These are phyloP conservation scores for Ormyrus thymus DNA, from an alignment of 2,888 invertebrate species.

Conservation along the genomic window DNA sequence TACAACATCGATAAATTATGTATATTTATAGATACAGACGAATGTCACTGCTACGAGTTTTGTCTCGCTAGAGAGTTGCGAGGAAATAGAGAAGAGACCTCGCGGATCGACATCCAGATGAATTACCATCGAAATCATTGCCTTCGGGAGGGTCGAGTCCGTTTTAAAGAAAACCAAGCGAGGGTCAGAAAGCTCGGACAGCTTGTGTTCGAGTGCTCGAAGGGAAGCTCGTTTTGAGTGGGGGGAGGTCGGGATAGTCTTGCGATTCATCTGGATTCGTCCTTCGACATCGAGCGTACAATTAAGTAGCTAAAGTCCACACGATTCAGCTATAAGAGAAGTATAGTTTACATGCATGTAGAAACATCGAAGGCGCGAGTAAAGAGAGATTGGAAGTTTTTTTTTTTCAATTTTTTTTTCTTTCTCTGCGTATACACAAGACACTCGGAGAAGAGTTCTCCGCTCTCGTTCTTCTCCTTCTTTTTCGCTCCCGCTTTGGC, in stretches of 20 bases:
- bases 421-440: slow-evolving; percentile 32
- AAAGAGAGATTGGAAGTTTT: slow-evolving; percentile 61
- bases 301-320: slow-evolving; percentile 52
- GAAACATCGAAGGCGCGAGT: slow-evolving; percentile 66
- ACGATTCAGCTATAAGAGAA: slow-evolving; percentile 56
- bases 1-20: slow-evolving; percentile 60
- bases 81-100: slow-evolving; percentile 59
- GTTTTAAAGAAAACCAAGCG: slow-evolving; percentile 6
- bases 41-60: slow-evolving; percentile 60
- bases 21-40: slow-evolving; percentile 60
- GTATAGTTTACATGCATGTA: slow-evolving; percentile 64
- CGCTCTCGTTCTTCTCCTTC: slow-evolving; percentile 32
- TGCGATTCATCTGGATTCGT: slow-evolving; percentile 58
- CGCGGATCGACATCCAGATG: slow-evolving; percentile 58
- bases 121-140: slow-evolving; percentile 25
- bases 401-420: slow-evolving; percentile 37
- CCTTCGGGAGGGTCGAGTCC: neutral
- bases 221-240: neutral
- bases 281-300: slow-evolving; percentile 56
- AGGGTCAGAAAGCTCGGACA: neutral
- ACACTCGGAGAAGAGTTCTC: slow-evolving; percentile 44
- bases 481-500: neutral
- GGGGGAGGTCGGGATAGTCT: neutral
- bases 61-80: slow-evolving; percentile 57
- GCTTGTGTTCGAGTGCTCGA: neutral